Conservation (phyloP, 2,113 vertebrate genomes). For the Barnardius zonarius region DNA sequence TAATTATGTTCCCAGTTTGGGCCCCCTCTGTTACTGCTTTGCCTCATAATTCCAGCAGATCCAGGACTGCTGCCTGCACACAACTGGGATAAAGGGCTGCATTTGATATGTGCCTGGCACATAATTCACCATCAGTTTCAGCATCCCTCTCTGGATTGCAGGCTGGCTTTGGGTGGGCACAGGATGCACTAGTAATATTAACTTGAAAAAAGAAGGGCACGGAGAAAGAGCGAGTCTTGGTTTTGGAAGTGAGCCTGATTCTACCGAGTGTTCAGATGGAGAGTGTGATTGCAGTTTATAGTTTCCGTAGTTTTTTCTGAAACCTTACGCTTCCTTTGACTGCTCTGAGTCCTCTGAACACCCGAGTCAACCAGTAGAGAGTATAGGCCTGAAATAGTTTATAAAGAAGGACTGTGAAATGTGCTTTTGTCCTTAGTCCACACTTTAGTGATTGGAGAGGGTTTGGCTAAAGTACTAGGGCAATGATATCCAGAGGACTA, state of each 20-base stretch:
- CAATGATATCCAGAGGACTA: background rate
- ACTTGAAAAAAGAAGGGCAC: background rate
- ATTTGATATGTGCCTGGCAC: background rate
- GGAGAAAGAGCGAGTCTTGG: background rate
- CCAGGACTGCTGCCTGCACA: background rate
- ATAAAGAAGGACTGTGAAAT: background rate
- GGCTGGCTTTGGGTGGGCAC: background rate
- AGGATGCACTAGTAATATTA: background rate
- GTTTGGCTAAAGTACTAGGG: background rate
- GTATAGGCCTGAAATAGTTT: background rate
- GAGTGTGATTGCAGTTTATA: background rate
- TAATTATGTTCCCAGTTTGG: background rate
- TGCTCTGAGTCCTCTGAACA: background rate
- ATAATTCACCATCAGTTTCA: background rate
- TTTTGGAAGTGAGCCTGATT: background rate
- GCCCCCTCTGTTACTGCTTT: background rate
- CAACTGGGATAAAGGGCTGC: background rate
- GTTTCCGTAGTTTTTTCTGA: background rate
- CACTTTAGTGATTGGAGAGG: rapidly evolving
- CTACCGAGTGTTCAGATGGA: background rate
- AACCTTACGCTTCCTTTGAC: background rate
- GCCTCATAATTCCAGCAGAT: background rate
- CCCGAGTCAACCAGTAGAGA: background rate
- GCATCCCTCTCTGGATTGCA: rapidly evolving
- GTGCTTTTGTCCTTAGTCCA: background rate